These are phyloP conservation scores for Aegotheles bennettii DNA, from an alignment of 2,113 vertebrate genomes.

Conservation along the genomic window DNA sequence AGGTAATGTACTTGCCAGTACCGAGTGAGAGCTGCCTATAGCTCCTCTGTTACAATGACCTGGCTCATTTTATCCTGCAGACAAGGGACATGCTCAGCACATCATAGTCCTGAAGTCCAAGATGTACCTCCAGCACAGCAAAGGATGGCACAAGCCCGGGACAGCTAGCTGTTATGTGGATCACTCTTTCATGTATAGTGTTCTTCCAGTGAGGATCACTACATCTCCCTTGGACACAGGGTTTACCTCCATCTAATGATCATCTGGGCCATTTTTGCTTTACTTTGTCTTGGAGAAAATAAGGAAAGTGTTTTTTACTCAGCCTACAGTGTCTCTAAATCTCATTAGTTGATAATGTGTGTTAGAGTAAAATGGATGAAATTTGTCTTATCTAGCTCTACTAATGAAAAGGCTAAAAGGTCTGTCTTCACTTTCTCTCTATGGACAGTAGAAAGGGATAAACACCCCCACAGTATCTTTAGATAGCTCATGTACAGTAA, in stretches of 20 bases:
- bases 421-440: background rate
- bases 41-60: background rate
- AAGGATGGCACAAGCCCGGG: background rate
- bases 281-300: background rate
- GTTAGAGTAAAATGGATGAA: background rate
- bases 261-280: background rate
- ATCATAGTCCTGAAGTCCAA: background rate
- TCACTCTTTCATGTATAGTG: rapidly evolving
- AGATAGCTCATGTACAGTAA: background rate
- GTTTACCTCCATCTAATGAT: background rate
- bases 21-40: background rate
- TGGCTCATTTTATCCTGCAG: background rate
- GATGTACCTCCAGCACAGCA: background rate
- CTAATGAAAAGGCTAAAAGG: background rate
- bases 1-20: background rate
- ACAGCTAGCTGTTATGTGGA: background rate
- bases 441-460: background rate
- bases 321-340: background rate
- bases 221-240: background rate
- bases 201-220: background rate
- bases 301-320: background rate
- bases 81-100: background rate
- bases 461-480: background rate
- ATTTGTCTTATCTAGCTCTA: background rate
- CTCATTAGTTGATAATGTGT: background rate